phyloP scores from a whole-genome alignment of 2,797 vertebrate genomes.

The Brachyrhaphis roseni region DNA sequence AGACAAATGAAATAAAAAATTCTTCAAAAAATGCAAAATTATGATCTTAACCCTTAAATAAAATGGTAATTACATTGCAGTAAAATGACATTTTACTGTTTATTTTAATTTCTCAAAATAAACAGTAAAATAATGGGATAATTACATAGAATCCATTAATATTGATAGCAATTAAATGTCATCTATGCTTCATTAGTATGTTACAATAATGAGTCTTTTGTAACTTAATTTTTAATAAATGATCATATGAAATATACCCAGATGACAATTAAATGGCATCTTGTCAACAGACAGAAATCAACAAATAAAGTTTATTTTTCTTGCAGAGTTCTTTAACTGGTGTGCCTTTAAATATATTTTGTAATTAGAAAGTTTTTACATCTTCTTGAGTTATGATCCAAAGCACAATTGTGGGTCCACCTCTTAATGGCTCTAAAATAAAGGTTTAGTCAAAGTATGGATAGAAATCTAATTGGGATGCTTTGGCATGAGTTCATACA shows the following conservation, averaged over 20 bases:
- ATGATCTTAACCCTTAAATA: background rate
- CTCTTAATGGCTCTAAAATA: too few relatives aligned
- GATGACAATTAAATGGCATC: background rate
- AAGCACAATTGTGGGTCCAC: background rate
- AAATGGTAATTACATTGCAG: background rate
- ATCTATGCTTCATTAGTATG: background rate
- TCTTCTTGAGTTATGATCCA: background rate
- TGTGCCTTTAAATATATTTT: background rate
- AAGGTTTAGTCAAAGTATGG: too few relatives aligned
- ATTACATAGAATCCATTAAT: background rate
- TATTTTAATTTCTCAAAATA: background rate
- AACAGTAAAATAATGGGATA: background rate
- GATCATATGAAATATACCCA: background rate
- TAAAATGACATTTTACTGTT: too few relatives aligned
- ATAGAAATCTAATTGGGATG: too few relatives aligned
- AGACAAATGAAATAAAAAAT: background rate
- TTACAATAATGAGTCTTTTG: background rate
- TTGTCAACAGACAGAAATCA: background rate
- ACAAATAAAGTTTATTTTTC: background rate
- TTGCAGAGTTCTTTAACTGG: background rate
- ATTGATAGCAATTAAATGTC: background rate
- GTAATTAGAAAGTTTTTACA: background rate
- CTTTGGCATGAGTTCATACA: too few relatives aligned
- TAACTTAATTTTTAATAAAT: background rate
- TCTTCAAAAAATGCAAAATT: background rate